A percentile compares a stretch with the other conserved stretches of the same genome.
phyloP scores from a whole-genome alignment of 2,113 vertebrate genomes.

The Pyrgilauda ruficollis region DNA sequence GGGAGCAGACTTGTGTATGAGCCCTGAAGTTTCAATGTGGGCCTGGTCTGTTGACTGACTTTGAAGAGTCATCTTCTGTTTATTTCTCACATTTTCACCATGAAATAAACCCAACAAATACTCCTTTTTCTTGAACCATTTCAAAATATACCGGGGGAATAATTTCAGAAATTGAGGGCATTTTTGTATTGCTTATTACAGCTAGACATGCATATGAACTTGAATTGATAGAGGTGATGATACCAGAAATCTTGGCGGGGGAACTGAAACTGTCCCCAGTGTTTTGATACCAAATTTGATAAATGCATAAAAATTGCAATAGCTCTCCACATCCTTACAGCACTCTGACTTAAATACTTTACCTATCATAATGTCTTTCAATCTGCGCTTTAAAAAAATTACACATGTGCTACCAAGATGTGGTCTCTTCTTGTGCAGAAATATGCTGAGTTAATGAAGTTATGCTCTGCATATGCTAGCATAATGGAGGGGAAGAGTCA shows the following conservation, averaged over 20 bases:
- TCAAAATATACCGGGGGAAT: neutral
- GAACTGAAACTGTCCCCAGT: neutral
- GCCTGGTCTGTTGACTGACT: neutral
- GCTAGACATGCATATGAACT: neutral
- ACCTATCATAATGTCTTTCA: neutral
- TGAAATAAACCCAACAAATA: neutral
- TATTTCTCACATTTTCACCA: neutral
- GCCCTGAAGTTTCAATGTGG: neutral
- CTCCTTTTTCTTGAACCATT: neutral
- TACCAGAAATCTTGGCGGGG: neutral
- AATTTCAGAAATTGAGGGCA: neutral
- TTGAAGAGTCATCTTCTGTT: neutral
- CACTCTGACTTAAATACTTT: neutral
- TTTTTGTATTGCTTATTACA: neutral
- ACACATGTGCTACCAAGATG: neutral
- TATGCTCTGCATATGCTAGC: neutral
- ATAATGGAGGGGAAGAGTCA: neutral
- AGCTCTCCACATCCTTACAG: neutral
- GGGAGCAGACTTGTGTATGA: neutral
- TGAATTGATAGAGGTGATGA: neutral
- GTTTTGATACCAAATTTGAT: neutral
- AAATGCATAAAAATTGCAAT: neutral
- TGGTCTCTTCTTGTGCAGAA: neutral
- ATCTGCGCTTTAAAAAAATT: neutral
- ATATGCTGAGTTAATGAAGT: neutral